Evolutionary conservation across 2,888 invertebrate genomes (phyloP).

Genomic region (Venusia cambrica): DNA sequence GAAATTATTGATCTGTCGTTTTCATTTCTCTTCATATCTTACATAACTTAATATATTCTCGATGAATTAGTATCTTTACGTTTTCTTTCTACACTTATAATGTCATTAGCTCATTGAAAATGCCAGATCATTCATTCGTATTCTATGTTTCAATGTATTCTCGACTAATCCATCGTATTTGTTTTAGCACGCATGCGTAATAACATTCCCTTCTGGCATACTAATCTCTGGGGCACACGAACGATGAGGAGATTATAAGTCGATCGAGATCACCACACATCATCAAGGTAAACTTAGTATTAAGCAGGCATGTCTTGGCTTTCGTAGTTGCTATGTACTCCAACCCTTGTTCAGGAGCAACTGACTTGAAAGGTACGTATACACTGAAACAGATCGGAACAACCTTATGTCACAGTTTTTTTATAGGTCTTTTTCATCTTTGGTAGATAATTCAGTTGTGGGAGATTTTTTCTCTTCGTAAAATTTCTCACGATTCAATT

Average conservation of each 20-base stretch:
- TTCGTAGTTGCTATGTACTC: conserved; percentile 39
- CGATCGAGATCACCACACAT: conserved; percentile 38
- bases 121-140: conserved; percentile 42
- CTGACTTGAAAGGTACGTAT: conserved; percentile 49
- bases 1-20: conserved; percentile 43
- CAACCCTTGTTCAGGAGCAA: conserved; percentile 16
- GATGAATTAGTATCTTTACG: too few relatives aligned
- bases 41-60: too few relatives aligned
- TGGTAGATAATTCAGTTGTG: too few relatives aligned
- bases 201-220: conserved; percentile 81
- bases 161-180: conserved; percentile 76
- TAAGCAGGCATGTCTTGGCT: conserved; percentile 37
- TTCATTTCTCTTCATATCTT: conserved; percentile 18
- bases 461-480: too few relatives aligned
- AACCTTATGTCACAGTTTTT: conserved; percentile 2
- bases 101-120: conserved; percentile 19
- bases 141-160: conserved; percentile 44
- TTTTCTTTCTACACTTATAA: too few relatives aligned
- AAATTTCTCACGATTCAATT: too few relatives aligned
- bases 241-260: conserved; percentile 60
- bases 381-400: conserved; percentile 29
- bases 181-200: conserved; percentile 81
- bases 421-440: too few relatives aligned
- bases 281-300: conserved; percentile 61
- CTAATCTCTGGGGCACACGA: conserved; percentile 71